Conservation (phyloP, 2,888 invertebrate species). For the Trissolcus brochymenae region DNA sequence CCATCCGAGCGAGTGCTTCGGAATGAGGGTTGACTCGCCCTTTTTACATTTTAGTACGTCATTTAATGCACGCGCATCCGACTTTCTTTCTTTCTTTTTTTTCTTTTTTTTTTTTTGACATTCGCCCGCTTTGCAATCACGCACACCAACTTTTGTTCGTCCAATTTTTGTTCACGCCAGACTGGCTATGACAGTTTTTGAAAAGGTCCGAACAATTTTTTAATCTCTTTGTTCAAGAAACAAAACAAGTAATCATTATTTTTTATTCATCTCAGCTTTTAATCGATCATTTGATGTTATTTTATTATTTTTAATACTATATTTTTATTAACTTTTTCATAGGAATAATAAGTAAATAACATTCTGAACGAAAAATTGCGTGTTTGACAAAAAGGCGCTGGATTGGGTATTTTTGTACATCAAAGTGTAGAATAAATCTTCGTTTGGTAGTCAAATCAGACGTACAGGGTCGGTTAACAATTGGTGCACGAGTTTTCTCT, state of each 20-base stretch:
- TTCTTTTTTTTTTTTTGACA: conserved; percentile 24
- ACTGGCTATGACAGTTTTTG: conserved; percentile 26
- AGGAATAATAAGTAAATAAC: no score
- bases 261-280: no score
- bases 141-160: conserved; percentile 36
- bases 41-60: conserved; percentile 17
- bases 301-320: no score
- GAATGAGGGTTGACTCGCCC: conserved; percentile 36
- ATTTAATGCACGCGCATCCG: conserved; percentile 14
- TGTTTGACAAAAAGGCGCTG: no score
- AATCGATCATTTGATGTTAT: no score
- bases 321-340: no score
- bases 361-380: no score
- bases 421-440: conserved; percentile 26
- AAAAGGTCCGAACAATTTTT: not conserved
- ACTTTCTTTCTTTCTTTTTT: conserved; percentile 21
- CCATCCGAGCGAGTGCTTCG: conserved; percentile 30
- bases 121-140: conserved; percentile 38
- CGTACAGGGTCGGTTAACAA: conserved; percentile 14
- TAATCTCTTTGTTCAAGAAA: conserved; percentile 3
- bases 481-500: conserved; percentile 35
- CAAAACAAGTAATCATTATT: no score
- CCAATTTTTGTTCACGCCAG: conserved; percentile 37
- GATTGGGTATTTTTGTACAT: no score
- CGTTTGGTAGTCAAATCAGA: conserved; percentile 36